Conservation (phyloP, 2,888 invertebrate genomes). For the Oeneis ivallda region DNA sequence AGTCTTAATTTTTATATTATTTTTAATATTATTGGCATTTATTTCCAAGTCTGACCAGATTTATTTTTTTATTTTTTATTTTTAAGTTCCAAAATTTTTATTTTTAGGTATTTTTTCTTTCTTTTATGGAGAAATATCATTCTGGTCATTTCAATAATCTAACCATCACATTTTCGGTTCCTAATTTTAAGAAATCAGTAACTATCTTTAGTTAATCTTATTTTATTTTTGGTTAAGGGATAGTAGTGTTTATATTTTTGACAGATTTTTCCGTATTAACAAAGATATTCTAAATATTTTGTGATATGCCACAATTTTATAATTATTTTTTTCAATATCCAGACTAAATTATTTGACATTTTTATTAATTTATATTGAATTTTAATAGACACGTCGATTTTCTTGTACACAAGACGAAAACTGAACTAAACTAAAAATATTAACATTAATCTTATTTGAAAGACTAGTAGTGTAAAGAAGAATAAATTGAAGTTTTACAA, state of each 20-base stretch:
- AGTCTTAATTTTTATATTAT: constrained; percentile 48
- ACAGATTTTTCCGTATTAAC: neutral
- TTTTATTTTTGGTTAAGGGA: constrained; percentile 31
- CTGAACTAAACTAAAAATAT: neutral
- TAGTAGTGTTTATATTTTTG: constrained; percentile 14
- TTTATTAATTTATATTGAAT: neutral
- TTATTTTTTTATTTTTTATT: neutral
- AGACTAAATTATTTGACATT: too few species aligned
- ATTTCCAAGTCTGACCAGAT: constrained; percentile 34
- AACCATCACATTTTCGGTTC: neutral
- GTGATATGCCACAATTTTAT: neutral
- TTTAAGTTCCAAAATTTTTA: constrained; percentile 25
- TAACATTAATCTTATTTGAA: neutral
- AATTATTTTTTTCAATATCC: too few species aligned
- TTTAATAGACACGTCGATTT: neutral
- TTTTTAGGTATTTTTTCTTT: constrained; percentile 10
- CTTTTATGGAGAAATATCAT: constrained; percentile 8
- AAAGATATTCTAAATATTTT: constrained; percentile 21
- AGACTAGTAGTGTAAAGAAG: too few species aligned
- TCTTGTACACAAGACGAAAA: constrained; percentile 6
- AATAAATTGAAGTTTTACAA: too few species aligned
- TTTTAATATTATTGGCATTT: constrained; percentile 38
- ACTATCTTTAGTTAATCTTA: neutral
- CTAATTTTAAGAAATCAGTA: constrained; percentile 12
- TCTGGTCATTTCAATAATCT: constrained; percentile 23